Percentiles rank a stretch among this genome's conserved stretches.
These are phyloP conservation scores for Hybognathus amarus DNA, from an alignment of 2,797 vertebrate species.

Conservation along the genomic window DNA sequence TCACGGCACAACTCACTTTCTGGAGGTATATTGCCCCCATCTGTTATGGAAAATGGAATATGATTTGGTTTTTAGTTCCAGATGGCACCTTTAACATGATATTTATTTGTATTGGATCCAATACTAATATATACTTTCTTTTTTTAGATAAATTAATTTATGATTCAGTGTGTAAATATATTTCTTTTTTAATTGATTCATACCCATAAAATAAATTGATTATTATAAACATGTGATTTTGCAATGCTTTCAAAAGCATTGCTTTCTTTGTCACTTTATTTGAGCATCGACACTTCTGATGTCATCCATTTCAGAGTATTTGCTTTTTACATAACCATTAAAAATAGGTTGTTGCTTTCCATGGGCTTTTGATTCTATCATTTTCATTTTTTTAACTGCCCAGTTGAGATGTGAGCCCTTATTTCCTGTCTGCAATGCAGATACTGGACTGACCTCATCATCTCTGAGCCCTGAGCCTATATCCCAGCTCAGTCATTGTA, in stretches of 20 bases:
- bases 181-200: no score
- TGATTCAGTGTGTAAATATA: not conserved
- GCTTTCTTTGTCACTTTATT: not conserved
- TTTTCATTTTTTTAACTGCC: not conserved
- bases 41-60: no score
- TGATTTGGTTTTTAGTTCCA: no score
- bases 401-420: not conserved
- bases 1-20: no score
- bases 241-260: not conserved
- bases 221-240: not conserved
- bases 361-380: not conserved
- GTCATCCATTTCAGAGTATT: not conserved
- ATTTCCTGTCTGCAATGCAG: not conserved
- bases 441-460: conserved; percentile 3
- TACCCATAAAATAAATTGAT: not conserved
- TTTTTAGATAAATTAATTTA: not conserved
- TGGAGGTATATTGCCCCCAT: no score
- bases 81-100: not conserved
- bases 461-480: conserved; percentile 9
- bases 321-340: not conserved
- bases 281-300: not conserved
- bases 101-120: not conserved
- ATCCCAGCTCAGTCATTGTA: not conserved
- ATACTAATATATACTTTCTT: not conserved
- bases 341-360: not conserved